A percentile compares a stretch with the other conserved stretches of the same genome.
Evolutionary conservation across 2,888 invertebrate species (phyloP).

Genomic region (Calameuta pallipes): DNA sequence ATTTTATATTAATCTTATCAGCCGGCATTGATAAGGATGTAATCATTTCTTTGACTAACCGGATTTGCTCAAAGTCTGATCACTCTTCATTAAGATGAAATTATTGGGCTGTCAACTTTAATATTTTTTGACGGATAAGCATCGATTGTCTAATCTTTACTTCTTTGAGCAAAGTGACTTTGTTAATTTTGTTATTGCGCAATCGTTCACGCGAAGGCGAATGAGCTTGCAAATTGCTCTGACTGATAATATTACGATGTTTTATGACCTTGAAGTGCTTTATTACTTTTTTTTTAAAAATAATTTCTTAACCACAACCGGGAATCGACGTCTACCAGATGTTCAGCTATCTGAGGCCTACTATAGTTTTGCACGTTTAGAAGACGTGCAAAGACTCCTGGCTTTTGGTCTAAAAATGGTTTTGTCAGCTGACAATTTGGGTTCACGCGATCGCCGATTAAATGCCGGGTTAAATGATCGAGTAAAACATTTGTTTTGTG

Average conservation of each 20-base stretch:
- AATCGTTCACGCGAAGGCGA: background rate
- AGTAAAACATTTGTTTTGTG: background rate
- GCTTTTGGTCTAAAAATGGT: no score
- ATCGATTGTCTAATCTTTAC: background rate
- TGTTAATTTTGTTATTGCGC: background rate
- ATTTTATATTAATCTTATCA: background rate
- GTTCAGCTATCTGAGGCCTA: no score
- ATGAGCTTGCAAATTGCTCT: background rate
- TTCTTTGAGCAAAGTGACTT: background rate
- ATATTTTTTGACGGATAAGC: background rate
- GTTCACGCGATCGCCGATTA: no score
- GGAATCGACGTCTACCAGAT: no score
- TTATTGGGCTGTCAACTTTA: background rate
- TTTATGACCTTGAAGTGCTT: background rate
- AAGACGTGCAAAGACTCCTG: no score
- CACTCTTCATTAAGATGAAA: background rate
- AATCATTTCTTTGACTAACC: background rate
- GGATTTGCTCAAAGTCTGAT: background rate
- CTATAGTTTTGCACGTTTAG: no score
- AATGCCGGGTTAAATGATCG: no score
- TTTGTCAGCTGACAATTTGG: no score
- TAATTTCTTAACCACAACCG: background rate
- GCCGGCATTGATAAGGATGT: background rate
- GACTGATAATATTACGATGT: background rate
- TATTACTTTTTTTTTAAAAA: background rate